These are phyloP conservation scores for Heliconius himera DNA, from an alignment of 1,140 invertebrate genomes.

Conservation along the genomic window DNA sequence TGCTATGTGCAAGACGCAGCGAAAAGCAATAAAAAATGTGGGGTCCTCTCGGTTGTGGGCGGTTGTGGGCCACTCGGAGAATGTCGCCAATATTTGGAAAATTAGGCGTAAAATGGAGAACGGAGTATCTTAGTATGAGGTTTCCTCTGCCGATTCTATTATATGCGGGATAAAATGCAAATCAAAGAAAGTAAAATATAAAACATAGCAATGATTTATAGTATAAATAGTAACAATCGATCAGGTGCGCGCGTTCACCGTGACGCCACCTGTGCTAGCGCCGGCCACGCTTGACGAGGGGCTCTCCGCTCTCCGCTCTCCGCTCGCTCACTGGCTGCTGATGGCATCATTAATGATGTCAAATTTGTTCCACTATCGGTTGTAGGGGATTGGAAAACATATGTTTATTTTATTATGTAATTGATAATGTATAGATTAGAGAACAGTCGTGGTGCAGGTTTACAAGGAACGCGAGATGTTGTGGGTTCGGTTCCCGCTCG, in stretches of 20 bases:
- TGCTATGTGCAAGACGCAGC: no score
- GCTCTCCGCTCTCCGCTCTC: neutral
- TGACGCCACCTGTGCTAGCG: constrained; percentile 9
- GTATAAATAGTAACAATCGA: neutral
- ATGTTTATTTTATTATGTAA: neutral
- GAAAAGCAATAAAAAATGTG: no score
- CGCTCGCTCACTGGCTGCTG: neutral
- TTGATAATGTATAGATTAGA: neutral
- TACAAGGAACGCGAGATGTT: neutral
- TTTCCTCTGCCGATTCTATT: neutral
- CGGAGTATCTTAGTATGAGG: no score
- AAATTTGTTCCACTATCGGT: constrained; percentile 8
- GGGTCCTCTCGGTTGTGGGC: no score
- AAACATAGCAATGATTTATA: constrained; percentile 2
- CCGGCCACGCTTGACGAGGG: constrained; percentile 13
- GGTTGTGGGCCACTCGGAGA: no score
- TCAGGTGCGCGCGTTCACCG: constrained; percentile 1
- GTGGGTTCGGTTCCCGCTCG: no score
- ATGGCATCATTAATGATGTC: neutral
- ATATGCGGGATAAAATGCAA: neutral
- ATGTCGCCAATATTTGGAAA: no score
- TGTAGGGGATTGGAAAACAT: neutral
- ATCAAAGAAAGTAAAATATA: neutral
- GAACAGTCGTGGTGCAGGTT: neutral
- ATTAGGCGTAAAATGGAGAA: no score